Evolutionary conservation across 2,797 vertebrate genomes (phyloP).

Genomic region (Nasua narica): DNA sequence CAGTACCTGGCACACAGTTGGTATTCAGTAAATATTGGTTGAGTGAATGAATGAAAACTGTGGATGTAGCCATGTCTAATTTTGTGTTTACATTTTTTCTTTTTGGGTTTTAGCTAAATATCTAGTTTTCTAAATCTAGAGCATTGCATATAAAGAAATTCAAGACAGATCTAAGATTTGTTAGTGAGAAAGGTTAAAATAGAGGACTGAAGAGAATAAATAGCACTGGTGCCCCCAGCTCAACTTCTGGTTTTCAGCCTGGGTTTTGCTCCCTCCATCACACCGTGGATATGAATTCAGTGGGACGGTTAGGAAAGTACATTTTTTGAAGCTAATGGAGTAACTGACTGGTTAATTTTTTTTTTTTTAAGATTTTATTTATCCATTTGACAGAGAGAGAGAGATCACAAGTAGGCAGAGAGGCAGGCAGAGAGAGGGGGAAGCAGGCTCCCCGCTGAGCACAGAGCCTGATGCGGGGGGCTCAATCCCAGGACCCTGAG

Average conservation of each 20-base stretch:
- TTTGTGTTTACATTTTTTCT: neutral
- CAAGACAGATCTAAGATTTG: neutral
- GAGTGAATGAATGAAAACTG: neutral
- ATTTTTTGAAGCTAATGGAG: neutral
- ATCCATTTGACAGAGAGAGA: no score
- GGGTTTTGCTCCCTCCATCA: neutral
- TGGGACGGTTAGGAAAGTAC: neutral
- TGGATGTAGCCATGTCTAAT: neutral
- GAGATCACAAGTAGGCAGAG: no score
- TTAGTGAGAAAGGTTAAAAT: neutral
- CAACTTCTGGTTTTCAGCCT: neutral
- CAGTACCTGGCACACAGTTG: neutral
- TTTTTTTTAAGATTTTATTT: no score
- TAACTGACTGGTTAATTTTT: neutral
- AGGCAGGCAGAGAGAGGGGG: no score
- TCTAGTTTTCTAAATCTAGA: slow-evolving; percentile 24
- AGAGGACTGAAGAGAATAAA: neutral
- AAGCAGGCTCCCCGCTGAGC: no score
- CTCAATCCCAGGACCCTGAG: no score
- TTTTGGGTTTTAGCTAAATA: neutral
- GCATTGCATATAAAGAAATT: neutral
- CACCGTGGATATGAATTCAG: neutral
- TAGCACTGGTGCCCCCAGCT: neutral
- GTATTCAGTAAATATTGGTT: neutral
- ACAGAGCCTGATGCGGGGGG: no score